Conservation (phyloP, 2,113 vertebrate species). For the human region DNA sequence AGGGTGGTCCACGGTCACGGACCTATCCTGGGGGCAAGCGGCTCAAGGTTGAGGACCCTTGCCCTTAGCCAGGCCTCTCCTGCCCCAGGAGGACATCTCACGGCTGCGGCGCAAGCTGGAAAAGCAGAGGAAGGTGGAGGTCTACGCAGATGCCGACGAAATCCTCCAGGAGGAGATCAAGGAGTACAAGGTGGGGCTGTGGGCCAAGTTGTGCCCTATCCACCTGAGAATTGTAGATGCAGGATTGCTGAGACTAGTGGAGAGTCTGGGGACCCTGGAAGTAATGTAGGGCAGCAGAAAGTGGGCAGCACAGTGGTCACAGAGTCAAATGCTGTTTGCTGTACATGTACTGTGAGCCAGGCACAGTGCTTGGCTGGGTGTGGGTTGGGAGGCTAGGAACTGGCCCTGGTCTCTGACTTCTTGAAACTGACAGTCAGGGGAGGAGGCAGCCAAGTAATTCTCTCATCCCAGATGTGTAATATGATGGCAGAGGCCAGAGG, state of each 20-base stretch:
- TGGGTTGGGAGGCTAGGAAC: not conserved
- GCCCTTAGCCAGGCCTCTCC: not conserved
- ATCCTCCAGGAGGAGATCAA: constrained; percentile 98
- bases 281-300: not conserved
- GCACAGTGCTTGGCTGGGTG: too few relatives aligned
- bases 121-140: constrained; percentile 96
- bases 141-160: constrained; percentile 95
- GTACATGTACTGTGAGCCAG: not conserved
- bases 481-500: not conserved
- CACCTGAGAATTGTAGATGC: not conserved
- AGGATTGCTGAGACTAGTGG: not conserved
- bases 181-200: constrained; percentile 91
- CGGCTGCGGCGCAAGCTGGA: constrained; percentile 93
- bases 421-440: not conserved
- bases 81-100: constrained; percentile 92
- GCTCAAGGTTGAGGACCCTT: not conserved
- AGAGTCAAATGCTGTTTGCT: not conserved
- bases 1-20: not conserved
- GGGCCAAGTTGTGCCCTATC: not conserved
- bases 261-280: not conserved
- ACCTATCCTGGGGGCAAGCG: rapidly evolving
- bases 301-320: not conserved
- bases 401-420: not conserved
- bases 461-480: not conserved
- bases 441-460: not conserved